Base-by-base conservation (phyloP, 2,797 vertebrate genomes). In the Ptychadena robeensis region DNA sequence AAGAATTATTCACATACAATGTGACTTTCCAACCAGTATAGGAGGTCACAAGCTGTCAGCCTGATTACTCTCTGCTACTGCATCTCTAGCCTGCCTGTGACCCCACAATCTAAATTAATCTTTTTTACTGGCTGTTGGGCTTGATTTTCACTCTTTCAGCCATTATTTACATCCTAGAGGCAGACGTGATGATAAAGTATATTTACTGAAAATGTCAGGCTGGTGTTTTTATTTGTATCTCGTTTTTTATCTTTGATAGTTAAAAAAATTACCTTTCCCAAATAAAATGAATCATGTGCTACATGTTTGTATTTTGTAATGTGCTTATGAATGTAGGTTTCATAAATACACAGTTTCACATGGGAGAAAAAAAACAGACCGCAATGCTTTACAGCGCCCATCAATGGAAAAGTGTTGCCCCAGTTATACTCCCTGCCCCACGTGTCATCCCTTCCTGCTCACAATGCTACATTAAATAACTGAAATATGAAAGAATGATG, bases 171-270 rank as follows among this genome's bases (percentile, higher is more conserved):
- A 30, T 25, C 69, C 30, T 18, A 72, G 25, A 72, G 44, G 44
- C 48, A 73, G 32, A 34, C 2, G 57, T 4, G 22, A 69, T 38
- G 67, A 38, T 38, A 37, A 69, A 69, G 34, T 69, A 38, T 32
- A 59, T 73, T 59, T 59, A 59, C 31, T n/a, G 71, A 73, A 59
- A 34, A 35, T 59, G 48, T 73, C 48, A 59, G 48, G 30, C 22
- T 73, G n/a, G 9, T 22, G 53, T 32, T 31, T 70, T n/a, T 34
- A 59, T 57, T n/a, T 38, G 10, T 12, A 32, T 38, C 18, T 22
- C 35, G 30, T 53, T 30, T 18, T n/a, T 53, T 10, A 31, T 0
- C 69, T 72, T 48, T 48, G 14, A 48, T 48, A 22, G 44, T 2
- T 44, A 14, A 44, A 3, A 44, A 44, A 44, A 48, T 22, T 10